A percentile compares a stretch with the other conserved stretches of the same genome.
phyloP scores from a whole-genome alignment of 2,113 vertebrate species.

The Grallaria varia region DNA sequence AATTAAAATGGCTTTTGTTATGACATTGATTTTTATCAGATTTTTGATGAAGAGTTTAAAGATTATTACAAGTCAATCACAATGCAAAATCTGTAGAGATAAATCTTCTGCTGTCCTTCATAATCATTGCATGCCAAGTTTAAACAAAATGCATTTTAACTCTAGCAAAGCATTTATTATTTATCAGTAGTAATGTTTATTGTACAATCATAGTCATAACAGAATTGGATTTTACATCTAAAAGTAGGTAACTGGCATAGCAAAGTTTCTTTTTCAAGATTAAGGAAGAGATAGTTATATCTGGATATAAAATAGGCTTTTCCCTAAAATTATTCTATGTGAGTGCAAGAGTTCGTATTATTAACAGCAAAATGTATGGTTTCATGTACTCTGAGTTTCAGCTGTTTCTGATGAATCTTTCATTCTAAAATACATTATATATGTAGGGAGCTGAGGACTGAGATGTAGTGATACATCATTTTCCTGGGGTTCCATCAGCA shows the following conservation, averaged over 20 bases:
- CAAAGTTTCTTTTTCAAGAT: background rate
- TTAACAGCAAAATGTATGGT: background rate
- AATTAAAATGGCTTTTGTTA: background rate
- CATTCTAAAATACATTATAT: background rate
- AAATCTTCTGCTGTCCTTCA: background rate
- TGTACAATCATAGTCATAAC: background rate
- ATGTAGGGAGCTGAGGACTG: background rate
- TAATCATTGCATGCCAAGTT: background rate
- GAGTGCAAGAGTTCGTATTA: background rate
- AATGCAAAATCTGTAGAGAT: background rate
- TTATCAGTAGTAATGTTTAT: background rate
- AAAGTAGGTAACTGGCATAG: background rate
- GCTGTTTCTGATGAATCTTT: background rate
- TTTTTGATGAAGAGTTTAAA: background rate
- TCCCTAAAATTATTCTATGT: background rate
- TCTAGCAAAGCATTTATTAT: background rate
- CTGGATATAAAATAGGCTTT: background rate
- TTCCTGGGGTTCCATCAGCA: background rate
- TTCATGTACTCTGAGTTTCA: background rate
- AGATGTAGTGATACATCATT: background rate
- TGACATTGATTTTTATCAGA: background rate
- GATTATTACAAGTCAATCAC: background rate
- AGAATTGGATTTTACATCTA: background rate
- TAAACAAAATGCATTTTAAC: background rate
- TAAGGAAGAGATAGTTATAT: background rate